Percentiles rank a stretch among this genome's conserved stretches.
These are phyloP conservation scores for Magallana angulata DNA, from an alignment of 1,140 invertebrate genomes.

Conservation along the genomic window DNA sequence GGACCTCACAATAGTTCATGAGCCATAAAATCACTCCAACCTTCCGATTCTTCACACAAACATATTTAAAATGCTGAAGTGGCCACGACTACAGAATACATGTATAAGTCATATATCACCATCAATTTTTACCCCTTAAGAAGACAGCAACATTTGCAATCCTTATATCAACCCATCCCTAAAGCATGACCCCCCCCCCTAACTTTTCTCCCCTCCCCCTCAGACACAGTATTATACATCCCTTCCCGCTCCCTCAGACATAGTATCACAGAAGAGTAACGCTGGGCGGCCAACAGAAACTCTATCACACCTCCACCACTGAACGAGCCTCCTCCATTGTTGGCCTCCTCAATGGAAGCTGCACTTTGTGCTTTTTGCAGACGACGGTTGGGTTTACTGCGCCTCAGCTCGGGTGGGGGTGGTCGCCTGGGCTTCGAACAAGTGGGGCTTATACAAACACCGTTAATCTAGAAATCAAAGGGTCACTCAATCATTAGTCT, in stretches of 20 bases:
- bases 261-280: constrained; percentile 23
- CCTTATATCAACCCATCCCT: too few species aligned
- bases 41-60: too few species aligned
- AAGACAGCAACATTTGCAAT: too few species aligned
- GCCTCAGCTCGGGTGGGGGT: constrained; percentile 76
- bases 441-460: constrained; percentile 86
- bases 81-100: too few species aligned
- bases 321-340: constrained; percentile 67
- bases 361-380: constrained; percentile 78
- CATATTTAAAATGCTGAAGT: too few species aligned
- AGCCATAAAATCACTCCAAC: too few species aligned
- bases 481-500: constrained; percentile 38
- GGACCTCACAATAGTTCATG: too few species aligned
- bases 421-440: constrained; percentile 72
- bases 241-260: too few species aligned
- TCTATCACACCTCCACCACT: constrained; percentile 46
- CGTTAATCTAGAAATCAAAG: constrained; percentile 86
- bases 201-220: not conserved
- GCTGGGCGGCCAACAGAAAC: not conserved
- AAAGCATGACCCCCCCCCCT: not conserved
- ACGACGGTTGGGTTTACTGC: constrained; percentile 78
- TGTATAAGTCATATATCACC: too few species aligned
- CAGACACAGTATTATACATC: too few species aligned
- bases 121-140: too few species aligned
- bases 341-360: constrained; percentile 77